Evolutionary conservation across 2,113 vertebrate species (phyloP), one percentile per base, ranked within the genome.

Genomic region (Typhlomys cinereus): DNA sequence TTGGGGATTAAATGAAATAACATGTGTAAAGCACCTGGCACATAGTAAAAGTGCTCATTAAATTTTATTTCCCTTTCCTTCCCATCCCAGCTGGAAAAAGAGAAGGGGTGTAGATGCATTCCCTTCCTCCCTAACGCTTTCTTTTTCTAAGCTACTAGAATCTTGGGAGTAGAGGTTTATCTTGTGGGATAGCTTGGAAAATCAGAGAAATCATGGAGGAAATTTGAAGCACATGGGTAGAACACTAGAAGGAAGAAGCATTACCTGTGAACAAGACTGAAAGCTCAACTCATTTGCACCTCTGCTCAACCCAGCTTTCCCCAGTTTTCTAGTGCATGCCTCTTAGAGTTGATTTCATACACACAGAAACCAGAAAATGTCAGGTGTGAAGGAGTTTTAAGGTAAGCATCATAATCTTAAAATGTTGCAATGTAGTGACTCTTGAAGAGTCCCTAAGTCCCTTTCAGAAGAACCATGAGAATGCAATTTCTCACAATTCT

Each of bases 21-120:
- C 95, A 93, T 86, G 95, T 93, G 95, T 88, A 96, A 93, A 96
- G 74, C 91, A 95, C 92, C 95, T 96, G 92, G 92, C 95, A 96
- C 83, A 46, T 13, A 88, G 92, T 96, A 95, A 96, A 95, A 93
- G 64, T 93, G 79, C 79, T 95, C 92, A 50, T 96, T 96, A 96
- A 93, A 92, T 93, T 96, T 96, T 96, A 96, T 90, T 95, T 92
- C 88, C 64, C 74, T 92, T 93, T 80, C 93, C 95, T 95, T 93
- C 70, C 88, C 70, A 84, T 93, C 66, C 86, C 92, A 95, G 92
- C 94, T 93, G 92, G 94, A 93, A 91, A 92, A 94, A 79, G 39
- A 79, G 39, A 73, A 69, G 66, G 75, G 59, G 21, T 31, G 31
- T 9, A 4, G 69, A 89, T 36, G 82, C 31, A 75, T 44, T 93